Base-by-base conservation (phyloP, 2,888 invertebrate species). In the Resseliella maxima region DNA sequence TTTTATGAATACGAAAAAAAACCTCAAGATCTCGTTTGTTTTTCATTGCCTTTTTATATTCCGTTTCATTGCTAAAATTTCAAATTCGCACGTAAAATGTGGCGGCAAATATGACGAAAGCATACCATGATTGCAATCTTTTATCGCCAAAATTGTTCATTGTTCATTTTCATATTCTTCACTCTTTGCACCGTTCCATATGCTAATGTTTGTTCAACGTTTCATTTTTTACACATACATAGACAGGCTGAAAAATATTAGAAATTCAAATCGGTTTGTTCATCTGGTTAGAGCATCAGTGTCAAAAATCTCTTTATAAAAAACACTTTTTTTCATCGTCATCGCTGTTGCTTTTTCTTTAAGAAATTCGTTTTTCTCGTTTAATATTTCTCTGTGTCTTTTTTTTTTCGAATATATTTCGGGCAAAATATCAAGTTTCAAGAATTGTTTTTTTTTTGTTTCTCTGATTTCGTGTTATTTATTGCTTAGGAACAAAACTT, bases 231-330 rank as follows among this genome's bases (percentile, higher is more conserved):
- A 50, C 15, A 72, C 35, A 35, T 2, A 31, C 15, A 31, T 10
- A 35, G 8, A 72, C 10, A 54, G 54, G n/a, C 18, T 18, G 21
- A 72, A 38, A 36, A 81, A 81, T 36, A 83, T 83, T 83, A 83
- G 83, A 83, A 83, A 83, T 83, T 83, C 83, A 83, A 83, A 83
- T 36, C 38, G 21, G 24, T 83, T 83, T 38, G 24, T 72, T 72
- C 72, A 72, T 72, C 72, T 83, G n/a, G 83, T 83, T 83, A n/a
- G n/a, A 38, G 38, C 83, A 83, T 83, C 83, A 83, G 38, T 83
- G 83, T 38, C 83, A 83, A 24, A 83, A 36, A 83, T 83, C 35
- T 72, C 72, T 31, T 31, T 12, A 31, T 72, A 15, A 72, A 72
- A 72, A 31, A 31, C 72, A 72, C 31, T 15, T 31, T 72, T 72